phyloP scores from a whole-genome alignment of 1,140 invertebrate genomes.

The Drosophila navojoa region DNA sequence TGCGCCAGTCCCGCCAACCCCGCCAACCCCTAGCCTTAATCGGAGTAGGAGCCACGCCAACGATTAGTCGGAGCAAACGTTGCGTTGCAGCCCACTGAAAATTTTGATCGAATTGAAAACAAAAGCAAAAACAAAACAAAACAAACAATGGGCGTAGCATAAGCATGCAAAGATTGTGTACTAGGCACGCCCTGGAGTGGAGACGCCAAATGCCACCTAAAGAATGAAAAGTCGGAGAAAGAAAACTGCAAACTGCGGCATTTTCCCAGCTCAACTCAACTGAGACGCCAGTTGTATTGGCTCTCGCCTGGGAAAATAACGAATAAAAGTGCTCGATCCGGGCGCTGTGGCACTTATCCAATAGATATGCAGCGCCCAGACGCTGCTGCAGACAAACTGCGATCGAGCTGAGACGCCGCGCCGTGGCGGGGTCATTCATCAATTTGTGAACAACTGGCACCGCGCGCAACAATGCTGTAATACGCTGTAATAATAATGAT shows the following conservation, averaged over 20 bases:
- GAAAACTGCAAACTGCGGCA: constrained; percentile 53
- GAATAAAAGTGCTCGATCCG: constrained; percentile 13
- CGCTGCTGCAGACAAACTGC: constrained; percentile 3
- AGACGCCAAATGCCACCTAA: constrained; percentile 43
- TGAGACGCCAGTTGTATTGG: constrained; percentile 41
- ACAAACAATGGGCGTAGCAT: constrained; percentile 48
- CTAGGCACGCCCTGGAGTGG: constrained; percentile 40
- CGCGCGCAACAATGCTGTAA: constrained; percentile 9
- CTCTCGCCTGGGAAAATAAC: constrained; percentile 35
- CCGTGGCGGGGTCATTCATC: constrained; percentile 57
- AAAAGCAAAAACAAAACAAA: constrained; percentile 36
- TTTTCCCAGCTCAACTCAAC: constrained; percentile 56
- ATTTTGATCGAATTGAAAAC: constrained; percentile 49
- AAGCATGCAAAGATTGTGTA: constrained; percentile 61
- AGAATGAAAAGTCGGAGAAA: neutral
- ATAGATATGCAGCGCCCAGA: constrained; percentile 47
- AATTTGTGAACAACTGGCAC: constrained; percentile 54
- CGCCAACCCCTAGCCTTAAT: neutral
- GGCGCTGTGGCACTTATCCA: constrained; percentile 47
- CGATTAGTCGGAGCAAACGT: constrained; percentile 65
- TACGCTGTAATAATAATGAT: constrained; percentile 31
- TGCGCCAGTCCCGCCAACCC: too few relatives aligned
- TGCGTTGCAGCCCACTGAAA: constrained; percentile 65
- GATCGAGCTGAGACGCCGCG: constrained; percentile 12
- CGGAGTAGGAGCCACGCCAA: constrained; percentile 21